Conservation (phyloP, 1,140 invertebrate genomes). For the Homarus americanus region DNA sequence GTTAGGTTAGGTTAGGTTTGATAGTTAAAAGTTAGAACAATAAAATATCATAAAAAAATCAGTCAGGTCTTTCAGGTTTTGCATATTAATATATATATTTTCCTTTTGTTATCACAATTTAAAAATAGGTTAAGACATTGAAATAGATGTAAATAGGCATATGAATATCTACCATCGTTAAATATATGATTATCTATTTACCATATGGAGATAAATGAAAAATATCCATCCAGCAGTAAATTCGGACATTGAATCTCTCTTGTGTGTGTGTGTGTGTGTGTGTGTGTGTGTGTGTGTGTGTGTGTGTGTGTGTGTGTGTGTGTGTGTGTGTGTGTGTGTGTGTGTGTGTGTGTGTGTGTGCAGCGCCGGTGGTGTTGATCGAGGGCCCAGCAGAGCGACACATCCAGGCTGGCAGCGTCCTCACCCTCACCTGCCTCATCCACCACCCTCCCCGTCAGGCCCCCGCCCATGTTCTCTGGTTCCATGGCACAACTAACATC, state of each 20-base stretch:
- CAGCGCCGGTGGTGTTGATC: conserved; percentile 45
- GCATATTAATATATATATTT: no score
- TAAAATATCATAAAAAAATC: no score
- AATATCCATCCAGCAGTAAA: no score
- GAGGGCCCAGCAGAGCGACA: conserved; percentile 43
- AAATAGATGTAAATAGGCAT: not conserved
- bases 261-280: conserved; percentile 2
- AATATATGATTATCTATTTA: no score
- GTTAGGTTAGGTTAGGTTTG: no score
- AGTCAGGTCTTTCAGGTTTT: no score
- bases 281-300: conserved; percentile 14
- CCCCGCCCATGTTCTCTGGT: conserved; percentile 43
- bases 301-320: not conserved
- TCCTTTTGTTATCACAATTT: not conserved
- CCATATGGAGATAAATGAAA: no score
- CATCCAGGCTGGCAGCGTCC: conserved; percentile 47
- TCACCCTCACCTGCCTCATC: conserved; percentile 43
- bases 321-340: not conserved
- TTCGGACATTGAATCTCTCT: no score
- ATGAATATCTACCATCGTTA: not conserved
- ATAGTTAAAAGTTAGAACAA: no score
- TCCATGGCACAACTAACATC: conserved; percentile 20
- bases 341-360: not conserved
- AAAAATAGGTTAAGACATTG: not conserved
- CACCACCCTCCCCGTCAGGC: conserved; percentile 14